Percentiles rank a stretch among this genome's conserved stretches.
These are phyloP conservation scores for Microplitis mediator DNA, from an alignment of 1,140 invertebrate genomes.

Conservation along the genomic window DNA sequence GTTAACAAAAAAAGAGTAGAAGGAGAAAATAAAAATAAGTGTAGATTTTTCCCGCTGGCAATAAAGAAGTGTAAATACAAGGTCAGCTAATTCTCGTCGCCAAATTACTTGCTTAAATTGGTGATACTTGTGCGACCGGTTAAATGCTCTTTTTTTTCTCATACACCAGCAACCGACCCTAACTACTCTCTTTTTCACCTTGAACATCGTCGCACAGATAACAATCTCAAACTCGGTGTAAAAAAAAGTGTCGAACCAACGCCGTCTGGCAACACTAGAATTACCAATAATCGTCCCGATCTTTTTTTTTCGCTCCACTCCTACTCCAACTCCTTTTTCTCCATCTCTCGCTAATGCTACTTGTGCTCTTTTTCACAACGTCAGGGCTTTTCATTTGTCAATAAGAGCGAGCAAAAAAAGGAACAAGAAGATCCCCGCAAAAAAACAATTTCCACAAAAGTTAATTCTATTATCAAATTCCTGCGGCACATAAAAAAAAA, in stretches of 20 bases:
- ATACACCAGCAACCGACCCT: too few relatives aligned
- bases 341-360: not conserved
- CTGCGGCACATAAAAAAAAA: not conserved
- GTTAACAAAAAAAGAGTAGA: too few relatives aligned
- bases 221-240: not conserved
- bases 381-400: too few relatives aligned
- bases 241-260: constrained; percentile 8
- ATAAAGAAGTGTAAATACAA: constrained; percentile 13
- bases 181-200: not conserved
- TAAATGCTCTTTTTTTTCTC: constrained; percentile 5
- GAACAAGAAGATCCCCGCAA: not conserved
- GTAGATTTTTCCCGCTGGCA: not conserved
- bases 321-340: not conserved
- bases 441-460: not conserved
- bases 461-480: not conserved
- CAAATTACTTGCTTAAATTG: constrained; percentile 1
- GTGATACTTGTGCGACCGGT: constrained; percentile 13
- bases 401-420: too few relatives aligned
- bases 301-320: not conserved
- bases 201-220: not conserved
- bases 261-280: constrained; percentile 12
- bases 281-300: constrained; percentile 14
- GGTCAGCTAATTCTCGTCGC: constrained; percentile 21
- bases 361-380: too few relatives aligned
- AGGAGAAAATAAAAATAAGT: not conserved